Conservation (phyloP, 2,797 vertebrate species). For the Rousettus madagascariensis region DNA sequence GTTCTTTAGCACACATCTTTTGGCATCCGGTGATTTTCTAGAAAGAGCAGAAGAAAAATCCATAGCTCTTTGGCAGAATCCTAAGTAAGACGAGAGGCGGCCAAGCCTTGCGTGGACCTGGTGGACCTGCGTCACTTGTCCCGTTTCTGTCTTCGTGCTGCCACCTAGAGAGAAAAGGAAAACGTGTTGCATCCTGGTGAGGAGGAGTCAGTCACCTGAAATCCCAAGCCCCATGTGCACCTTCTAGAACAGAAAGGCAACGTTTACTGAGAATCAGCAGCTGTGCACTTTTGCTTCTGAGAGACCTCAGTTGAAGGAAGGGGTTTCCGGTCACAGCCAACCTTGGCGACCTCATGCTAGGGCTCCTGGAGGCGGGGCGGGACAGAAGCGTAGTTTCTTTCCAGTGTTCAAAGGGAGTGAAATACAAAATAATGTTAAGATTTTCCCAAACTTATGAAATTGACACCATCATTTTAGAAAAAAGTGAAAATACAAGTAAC, state of each 20-base stretch:
- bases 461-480: neutral
- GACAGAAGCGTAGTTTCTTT: neutral
- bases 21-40: constrained; percentile 45
- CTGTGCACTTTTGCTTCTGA: neutral
- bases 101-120: neutral
- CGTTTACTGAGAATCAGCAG: neutral
- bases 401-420: neutral
- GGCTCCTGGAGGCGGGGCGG: neutral
- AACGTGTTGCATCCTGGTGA: neutral
- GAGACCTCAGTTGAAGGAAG: neutral
- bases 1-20: neutral
- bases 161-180: constrained; percentile 80
- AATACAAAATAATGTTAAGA: neutral
- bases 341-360: neutral
- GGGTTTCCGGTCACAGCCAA: fast-evolving
- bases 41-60: constrained; percentile 56
- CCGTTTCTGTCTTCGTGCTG: constrained; percentile 72
- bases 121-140: constrained; percentile 71
- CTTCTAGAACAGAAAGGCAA: neutral
- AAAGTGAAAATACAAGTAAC: neutral
- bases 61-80: constrained; percentile 41
- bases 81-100: constrained; percentile 67
- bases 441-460: neutral
- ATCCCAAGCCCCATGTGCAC: neutral
- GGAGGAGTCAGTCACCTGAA: neutral